Evolutionary conservation across 1,140 invertebrate genomes (phyloP).

Genomic region (Tetranychus urticae): DNA sequence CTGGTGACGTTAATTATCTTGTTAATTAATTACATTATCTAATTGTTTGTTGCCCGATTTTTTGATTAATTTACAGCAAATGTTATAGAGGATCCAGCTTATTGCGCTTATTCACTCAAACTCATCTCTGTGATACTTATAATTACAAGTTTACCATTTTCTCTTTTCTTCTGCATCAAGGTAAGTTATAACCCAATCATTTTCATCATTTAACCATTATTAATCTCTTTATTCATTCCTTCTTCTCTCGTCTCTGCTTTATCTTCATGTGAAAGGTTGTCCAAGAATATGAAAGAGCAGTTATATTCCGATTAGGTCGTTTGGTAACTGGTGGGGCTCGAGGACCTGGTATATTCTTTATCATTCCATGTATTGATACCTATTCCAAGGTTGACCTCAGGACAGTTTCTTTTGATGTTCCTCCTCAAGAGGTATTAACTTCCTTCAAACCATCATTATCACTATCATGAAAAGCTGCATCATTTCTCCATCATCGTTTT

Average conservation of each 20-base stretch:
- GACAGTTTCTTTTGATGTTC: constrained; percentile 33
- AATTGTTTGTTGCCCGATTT: neutral
- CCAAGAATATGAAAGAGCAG: constrained; percentile 67
- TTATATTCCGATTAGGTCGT: constrained; percentile 65
- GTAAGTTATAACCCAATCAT: constrained; percentile 28
- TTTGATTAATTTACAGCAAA: neutral
- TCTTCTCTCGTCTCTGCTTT: neutral
- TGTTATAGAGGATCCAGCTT: constrained; percentile 37
- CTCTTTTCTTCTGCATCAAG: constrained; percentile 81
- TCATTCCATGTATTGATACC: constrained; percentile 30
- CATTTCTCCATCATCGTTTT: too few species aligned
- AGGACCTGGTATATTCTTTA: constrained; percentile 33
- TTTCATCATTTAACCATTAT: too few species aligned
- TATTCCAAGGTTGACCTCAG: constrained; percentile 30
- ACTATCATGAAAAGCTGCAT: constrained; percentile 6
- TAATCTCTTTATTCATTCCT: neutral
- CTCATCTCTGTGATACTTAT: constrained; percentile 62
- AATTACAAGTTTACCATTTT: constrained; percentile 72
- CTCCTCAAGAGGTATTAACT: constrained; percentile 28
- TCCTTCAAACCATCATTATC: neutral
- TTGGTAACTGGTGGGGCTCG: constrained; percentile 66
- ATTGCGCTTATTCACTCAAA: constrained; percentile 65
- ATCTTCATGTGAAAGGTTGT: constrained; percentile 35
- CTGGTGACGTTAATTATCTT: neutral
- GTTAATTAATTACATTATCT: neutral